Evolutionary conservation across 1,140 invertebrate genomes (phyloP).

Genomic region (Atopsyche davidsoni): DNA sequence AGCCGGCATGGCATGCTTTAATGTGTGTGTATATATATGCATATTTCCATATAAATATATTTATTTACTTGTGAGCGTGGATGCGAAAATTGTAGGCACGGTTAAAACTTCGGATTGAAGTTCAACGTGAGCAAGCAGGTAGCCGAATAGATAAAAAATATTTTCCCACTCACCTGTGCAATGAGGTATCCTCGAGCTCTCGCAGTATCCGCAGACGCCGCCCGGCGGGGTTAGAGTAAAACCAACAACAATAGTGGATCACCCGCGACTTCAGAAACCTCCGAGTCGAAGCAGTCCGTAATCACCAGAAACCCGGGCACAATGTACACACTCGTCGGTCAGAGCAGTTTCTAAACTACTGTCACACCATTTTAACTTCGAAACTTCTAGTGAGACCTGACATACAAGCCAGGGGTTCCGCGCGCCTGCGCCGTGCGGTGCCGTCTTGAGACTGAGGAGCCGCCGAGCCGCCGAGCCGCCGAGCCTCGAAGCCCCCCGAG

Average conservation of each 20-base stretch:
- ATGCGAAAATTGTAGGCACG: not conserved
- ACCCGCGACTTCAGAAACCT: not conserved
- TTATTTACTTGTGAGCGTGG: not conserved
- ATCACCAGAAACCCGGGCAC: slow-evolving; percentile 3
- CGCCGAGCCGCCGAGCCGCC: not conserved
- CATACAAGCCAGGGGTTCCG: too few species aligned
- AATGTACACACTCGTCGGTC: slow-evolving; percentile 10
- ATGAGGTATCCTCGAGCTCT: slow-evolving; percentile 12
- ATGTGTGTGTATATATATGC: too few species aligned
- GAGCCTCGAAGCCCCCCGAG: too few species aligned
- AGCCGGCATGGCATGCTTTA: too few species aligned
- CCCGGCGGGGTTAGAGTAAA: not conserved
- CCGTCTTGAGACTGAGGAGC: slow-evolving; percentile 26
- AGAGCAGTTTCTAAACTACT: too few species aligned
- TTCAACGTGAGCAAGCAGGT: too few species aligned
- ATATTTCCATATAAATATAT: too few species aligned
- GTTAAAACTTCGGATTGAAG: too few species aligned
- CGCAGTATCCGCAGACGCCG: slow-evolving; percentile 5
- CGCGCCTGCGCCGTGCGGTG: slow-evolving; percentile 20
- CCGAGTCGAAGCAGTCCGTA: slow-evolving; percentile 2
- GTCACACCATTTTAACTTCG: too few species aligned
- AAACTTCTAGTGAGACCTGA: too few species aligned
- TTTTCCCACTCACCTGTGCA: slow-evolving; percentile 18
- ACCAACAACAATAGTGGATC: slow-evolving; percentile 1
- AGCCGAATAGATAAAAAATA: slow-evolving; percentile 9